Evolutionary conservation across 2,113 vertebrate species (phyloP).

Genomic region (Leucoraja erinaceus): DNA sequence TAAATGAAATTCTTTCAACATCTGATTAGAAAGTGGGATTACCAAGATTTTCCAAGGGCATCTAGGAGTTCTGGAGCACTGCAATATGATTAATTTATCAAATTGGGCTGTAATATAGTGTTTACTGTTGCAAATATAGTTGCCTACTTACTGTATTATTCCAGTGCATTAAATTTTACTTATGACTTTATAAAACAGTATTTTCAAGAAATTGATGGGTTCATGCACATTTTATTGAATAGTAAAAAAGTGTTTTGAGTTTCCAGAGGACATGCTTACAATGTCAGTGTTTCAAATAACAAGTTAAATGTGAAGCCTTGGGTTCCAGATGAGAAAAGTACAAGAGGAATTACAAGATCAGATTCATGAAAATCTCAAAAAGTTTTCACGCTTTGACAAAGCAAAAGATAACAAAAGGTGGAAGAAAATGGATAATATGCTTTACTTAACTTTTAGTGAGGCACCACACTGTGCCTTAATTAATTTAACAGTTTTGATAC

Average conservation of each 20-base stretch:
- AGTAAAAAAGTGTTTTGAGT: conserved; percentile 71
- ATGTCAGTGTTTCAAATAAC: conserved; percentile 64
- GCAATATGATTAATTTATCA: background rate
- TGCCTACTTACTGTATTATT: background rate
- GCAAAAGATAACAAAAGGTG: conserved; percentile 66
- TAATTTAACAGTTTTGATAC: conserved; percentile 69
- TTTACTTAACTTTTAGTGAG: conserved; percentile 64
- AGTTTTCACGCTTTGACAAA: conserved; percentile 67
- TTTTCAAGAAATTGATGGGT: conserved; percentile 47
- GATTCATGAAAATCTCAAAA: conserved; percentile 65
- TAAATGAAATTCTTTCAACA: background rate
- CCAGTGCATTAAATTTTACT: background rate
- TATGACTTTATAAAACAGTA: background rate
- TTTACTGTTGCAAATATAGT: background rate
- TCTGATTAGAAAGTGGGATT: background rate
- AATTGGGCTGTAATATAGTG: background rate
- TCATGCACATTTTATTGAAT: conserved; percentile 84
- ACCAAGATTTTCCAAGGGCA: background rate
- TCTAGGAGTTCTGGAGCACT: background rate
- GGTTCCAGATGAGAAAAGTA: conserved; percentile 60
- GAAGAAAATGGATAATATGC: conserved; percentile 60
- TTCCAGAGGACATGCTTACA: conserved; percentile 80
- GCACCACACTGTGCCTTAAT: conserved; percentile 61
- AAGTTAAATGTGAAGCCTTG: conserved; percentile 67
- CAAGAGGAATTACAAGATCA: conserved; percentile 63